phyloP scores from a whole-genome alignment of 2,888 invertebrate genomes.

The Tetragonula carbonaria region DNA sequence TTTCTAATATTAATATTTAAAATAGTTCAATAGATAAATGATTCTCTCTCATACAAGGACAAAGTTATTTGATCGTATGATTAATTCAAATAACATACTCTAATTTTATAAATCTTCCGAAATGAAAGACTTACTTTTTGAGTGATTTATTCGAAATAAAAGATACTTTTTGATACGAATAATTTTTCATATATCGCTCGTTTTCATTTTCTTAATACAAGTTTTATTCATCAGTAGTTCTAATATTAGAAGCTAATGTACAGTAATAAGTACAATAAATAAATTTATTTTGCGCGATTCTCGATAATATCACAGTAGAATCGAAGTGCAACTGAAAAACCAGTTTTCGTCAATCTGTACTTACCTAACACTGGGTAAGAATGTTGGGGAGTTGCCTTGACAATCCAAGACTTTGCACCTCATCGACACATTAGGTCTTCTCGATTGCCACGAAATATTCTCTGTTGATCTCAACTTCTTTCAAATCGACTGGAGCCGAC shows the following conservation, averaged over 20 bases:
- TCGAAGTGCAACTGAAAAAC: slow-evolving; percentile 48
- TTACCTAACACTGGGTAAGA: slow-evolving; percentile 82
- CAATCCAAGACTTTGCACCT: slow-evolving; percentile 82
- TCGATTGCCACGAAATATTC: slow-evolving; percentile 34
- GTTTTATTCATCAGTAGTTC: rapidly evolving
- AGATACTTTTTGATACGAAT: background rate
- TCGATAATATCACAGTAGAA: background rate
- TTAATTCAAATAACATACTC: background rate
- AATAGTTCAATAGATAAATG: too few species aligned
- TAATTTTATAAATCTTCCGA: background rate
- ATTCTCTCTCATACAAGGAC: too few species aligned
- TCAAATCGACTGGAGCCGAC: background rate
- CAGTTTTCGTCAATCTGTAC: slow-evolving; percentile 53
- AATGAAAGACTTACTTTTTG: too few species aligned
- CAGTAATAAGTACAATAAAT: background rate
- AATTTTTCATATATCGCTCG: background rate
- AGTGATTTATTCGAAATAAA: too few species aligned
- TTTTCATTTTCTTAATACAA: background rate
- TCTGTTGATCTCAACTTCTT: background rate
- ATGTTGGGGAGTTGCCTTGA: slow-evolving; percentile 82
- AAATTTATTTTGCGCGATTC: background rate
- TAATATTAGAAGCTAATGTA: background rate
- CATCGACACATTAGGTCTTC: slow-evolving; percentile 82
- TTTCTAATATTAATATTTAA: too few species aligned
- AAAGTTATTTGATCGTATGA: too few species aligned